Base-by-base conservation (phyloP, 2,113 vertebrate species). In the Murina feae region DNA sequence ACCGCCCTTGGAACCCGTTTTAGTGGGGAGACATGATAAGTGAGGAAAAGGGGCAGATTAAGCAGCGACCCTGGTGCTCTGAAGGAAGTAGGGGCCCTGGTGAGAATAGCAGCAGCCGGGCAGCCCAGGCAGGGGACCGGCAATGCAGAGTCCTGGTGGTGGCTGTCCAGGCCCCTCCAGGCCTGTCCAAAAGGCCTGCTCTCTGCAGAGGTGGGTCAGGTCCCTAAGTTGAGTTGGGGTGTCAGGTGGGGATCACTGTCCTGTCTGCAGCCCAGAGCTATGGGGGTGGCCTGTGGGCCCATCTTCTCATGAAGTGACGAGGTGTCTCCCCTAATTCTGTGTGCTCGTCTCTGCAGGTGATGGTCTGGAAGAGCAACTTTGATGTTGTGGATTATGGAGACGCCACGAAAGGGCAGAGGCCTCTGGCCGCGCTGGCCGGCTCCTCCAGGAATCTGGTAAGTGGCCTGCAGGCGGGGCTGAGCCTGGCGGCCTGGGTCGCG, bases 301-400 rank as follows among this genome's bases (percentile, higher is more conserved):
- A 0, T 79, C 71, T 81, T 16, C 37, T 63, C 68, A 49, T 35
- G 32, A 18, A 37, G 35, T n/a, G 35, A 13, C 2, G 23, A 78
- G 30, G 28, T 66, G 58, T 78, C 44, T 35, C 2, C 42, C 35
- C 74, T 97, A 4, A 94, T 79, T 39, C 82, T 55, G 4, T 65
- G 30, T 80, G 6, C 44, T 53, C 60, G 97, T 75, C 95, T 96
- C 74, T 94, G 10, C 97, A 99, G 99, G 99, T 99, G 42, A 99
- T 99, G 99, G 98, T 99, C 85, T 99, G 99, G 99, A 99, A 99
- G 98, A 99, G 99, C 58, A 99, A 99, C 97, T 99, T 99, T 82
- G 99, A 99, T 74, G 30, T 89, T 16, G 79, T n/a, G 35, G 98
- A 99, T 92, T 96, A 97, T 86, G 93, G 97, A 32, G 98, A 99